Evolutionary conservation across 2,113 vertebrate species (phyloP), one percentile per base, ranked within the genome.

Genomic region (Ciconia stormi): DNA sequence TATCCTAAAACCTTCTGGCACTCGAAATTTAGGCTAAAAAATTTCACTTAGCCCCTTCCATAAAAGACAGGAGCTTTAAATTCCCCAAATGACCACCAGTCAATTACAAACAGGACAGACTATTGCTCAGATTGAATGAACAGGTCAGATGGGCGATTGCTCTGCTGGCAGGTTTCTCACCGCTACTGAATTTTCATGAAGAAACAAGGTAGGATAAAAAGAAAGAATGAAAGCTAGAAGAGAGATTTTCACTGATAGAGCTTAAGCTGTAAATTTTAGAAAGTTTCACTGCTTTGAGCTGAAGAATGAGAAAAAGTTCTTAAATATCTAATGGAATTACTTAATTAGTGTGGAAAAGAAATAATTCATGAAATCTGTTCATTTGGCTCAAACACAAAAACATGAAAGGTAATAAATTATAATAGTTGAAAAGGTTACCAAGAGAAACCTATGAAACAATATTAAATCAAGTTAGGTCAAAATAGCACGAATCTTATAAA

Each of bases 401-500:
- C 36, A 40, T 34, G 47, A 82, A 96, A 93, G 92, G 49, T 91
- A 91, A 87, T 82, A 94, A 87, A 63, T 74, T 78, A 25, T 40
- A 91, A n/a, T 10, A 79, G 18, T 61, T 27, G 9, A 93, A 91
- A 81, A 89, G 21, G 47, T 93, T 91, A 89, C 69, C 21, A 85
- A 59, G 3, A 93, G 52, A 91, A 93, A 82, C 1, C 6, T 25
- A 69, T 38, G 30, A 87, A 89, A 93, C 36, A 89, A 72, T 58
- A 86, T 47, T 65, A 80, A 87, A 86, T 87, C 49, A 80, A 95
- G 25, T 11, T 76, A 34, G 44, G 71, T 82, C 36, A 88, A 91
- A 93, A 76, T 4, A 74, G 32, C 22, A 76, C 26, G 82, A 71
- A 69, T 76, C 16, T 36, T 71, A 62, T 53, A 87, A 87, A 94